phyloP scores from a whole-genome alignment of 1,140 invertebrate species.

The Gonatopus flavifemur region DNA sequence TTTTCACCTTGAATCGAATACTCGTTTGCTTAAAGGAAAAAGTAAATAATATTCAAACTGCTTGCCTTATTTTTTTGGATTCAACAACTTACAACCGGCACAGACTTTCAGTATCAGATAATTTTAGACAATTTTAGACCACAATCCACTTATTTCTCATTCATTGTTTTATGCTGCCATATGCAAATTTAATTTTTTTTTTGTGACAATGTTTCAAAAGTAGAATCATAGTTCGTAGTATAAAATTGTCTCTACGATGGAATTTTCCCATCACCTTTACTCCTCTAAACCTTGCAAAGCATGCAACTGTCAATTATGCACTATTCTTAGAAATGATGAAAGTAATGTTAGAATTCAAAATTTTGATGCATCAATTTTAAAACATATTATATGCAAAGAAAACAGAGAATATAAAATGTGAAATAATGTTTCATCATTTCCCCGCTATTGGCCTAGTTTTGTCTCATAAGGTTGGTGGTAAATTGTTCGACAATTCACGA shows the following conservation, averaged over 20 bases:
- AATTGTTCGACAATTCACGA: too few species aligned
- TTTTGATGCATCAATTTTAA: too few species aligned
- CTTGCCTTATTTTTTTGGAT: not conserved
- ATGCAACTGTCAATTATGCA: slow-evolving; percentile 50
- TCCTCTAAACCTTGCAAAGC: slow-evolving; percentile 49
- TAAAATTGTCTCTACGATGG: slow-evolving; percentile 30
- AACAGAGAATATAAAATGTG: too few species aligned
- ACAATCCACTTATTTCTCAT: not conserved
- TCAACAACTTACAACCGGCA: slow-evolving; percentile 29
- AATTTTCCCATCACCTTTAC: slow-evolving; percentile 51
- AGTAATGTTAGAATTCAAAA: too few species aligned
- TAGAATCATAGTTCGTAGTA: slow-evolving; percentile 7
- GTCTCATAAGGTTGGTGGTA: too few species aligned
- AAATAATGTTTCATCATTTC: too few species aligned
- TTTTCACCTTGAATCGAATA: too few species aligned
- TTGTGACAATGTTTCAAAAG: not conserved
- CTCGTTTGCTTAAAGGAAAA: too few species aligned
- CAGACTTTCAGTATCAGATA: slow-evolving; percentile 20
- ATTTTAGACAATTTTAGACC: slow-evolving; percentile 23
- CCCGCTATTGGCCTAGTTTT: too few species aligned
- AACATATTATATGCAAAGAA: too few species aligned
- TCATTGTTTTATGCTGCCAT: not conserved
- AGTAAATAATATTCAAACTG: too few species aligned
- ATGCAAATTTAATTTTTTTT: not conserved
- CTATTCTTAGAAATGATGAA: too few species aligned